Conservation (phyloP, 1,140 invertebrate genomes). For the Phenacoccus solenopsis region DNA sequence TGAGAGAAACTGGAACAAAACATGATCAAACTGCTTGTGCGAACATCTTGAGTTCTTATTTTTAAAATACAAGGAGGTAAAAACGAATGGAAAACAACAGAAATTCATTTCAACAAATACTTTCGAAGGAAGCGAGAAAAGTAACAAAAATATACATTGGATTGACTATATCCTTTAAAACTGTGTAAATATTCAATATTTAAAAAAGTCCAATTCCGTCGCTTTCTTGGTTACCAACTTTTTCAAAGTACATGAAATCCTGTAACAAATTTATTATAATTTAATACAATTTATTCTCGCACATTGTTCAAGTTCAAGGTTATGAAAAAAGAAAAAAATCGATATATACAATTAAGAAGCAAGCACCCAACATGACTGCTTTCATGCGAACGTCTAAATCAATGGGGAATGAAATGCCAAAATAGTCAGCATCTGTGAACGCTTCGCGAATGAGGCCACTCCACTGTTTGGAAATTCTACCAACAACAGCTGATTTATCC, state of each 20-base stretch:
- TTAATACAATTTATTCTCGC: too few relatives aligned
- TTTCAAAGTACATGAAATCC: slow-evolving; percentile 2
- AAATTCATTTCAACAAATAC: too few relatives aligned
- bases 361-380: slow-evolving; percentile 60
- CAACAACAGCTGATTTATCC: slow-evolving; percentile 49
- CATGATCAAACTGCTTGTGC: too few relatives aligned
- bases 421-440: slow-evolving; percentile 64
- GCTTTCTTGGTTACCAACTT: neutral
- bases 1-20: too few relatives aligned
- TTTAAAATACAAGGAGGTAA: too few relatives aligned
- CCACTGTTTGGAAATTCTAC: slow-evolving; percentile 67
- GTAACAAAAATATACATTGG: too few relatives aligned
- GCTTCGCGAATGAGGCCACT: slow-evolving; percentile 51
- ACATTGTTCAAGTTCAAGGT: neutral
- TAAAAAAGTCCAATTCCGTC: neutral
- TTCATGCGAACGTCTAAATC: slow-evolving; percentile 72
- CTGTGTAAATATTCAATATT: neutral
- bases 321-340: slow-evolving; percentile 14
- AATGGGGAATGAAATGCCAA: slow-evolving; percentile 63
- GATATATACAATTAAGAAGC: slow-evolving; percentile 53
- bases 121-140: too few relatives aligned
- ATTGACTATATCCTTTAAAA: too few relatives aligned
- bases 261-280: too few relatives aligned
- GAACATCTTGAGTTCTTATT: too few relatives aligned
- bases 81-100: too few relatives aligned